phyloP scores from a whole-genome alignment of 2,888 invertebrate genomes.

The Caradrina clavipalpis region DNA sequence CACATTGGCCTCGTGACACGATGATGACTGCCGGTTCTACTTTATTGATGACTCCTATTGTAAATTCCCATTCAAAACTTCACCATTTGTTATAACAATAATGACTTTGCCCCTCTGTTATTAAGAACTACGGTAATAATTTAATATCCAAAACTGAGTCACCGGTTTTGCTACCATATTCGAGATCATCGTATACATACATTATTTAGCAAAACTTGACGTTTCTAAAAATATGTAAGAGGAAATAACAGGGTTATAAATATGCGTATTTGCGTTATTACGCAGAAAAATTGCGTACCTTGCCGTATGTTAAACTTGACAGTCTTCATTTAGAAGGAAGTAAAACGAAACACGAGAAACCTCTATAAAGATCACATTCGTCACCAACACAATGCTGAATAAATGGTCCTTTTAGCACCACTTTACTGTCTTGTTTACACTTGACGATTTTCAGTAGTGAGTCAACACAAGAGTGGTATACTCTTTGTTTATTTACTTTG shows the following conservation, averaged over 20 bases:
- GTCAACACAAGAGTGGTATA: slow-evolving; percentile 69
- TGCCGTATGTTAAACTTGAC: slow-evolving; percentile 13
- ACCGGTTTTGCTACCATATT: slow-evolving; percentile 17
- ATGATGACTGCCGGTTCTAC: slow-evolving; percentile 60
- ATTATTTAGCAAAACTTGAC: neutral
- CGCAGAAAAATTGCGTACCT: slow-evolving; percentile 41
- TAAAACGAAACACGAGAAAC: slow-evolving; percentile 36
- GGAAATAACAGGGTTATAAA: slow-evolving; percentile 27
- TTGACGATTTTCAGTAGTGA: slow-evolving; percentile 68
- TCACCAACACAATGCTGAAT: slow-evolving; percentile 48
- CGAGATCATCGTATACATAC: neutral
- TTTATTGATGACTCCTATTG: slow-evolving; percentile 46
- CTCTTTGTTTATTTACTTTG: slow-evolving; percentile 82
- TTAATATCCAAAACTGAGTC: slow-evolving; percentile 12
- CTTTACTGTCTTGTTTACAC: slow-evolving; percentile 55
- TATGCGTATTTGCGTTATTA: slow-evolving; percentile 1
- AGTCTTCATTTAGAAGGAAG: slow-evolving; percentile 38
- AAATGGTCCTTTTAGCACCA: slow-evolving; percentile 44
- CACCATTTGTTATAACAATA: slow-evolving; percentile 15
- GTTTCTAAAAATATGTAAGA: slow-evolving; percentile 7
- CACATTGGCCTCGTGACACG: slow-evolving; percentile 70
- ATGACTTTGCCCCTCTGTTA: slow-evolving; percentile 23
- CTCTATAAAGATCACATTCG: slow-evolving; percentile 51
- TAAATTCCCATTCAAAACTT: slow-evolving; percentile 15
- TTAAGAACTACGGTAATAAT: slow-evolving; percentile 14